These are phyloP conservation scores for Toxostoma redivivum DNA, from an alignment of 2,113 vertebrate genomes.

Conservation along the genomic window DNA sequence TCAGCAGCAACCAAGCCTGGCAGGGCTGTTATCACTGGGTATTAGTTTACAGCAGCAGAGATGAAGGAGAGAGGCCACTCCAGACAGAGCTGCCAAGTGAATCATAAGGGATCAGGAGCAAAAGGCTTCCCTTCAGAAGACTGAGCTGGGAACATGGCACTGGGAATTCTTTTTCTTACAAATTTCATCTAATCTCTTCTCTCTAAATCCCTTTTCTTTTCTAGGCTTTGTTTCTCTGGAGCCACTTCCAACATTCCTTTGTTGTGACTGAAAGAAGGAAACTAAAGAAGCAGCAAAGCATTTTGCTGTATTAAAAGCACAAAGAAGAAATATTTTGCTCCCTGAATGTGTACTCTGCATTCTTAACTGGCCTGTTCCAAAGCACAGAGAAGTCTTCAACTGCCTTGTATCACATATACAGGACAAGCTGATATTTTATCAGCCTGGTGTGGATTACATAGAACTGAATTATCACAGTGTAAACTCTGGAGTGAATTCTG, in stretches of 20 bases:
- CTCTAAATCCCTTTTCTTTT: constrained; percentile 5
- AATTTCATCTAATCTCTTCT: constrained; percentile 21
- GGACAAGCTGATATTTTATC: background rate
- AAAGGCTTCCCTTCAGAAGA: background rate
- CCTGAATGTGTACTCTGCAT: background rate
- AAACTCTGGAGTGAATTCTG: background rate
- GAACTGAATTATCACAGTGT: background rate
- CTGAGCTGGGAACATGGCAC: background rate
- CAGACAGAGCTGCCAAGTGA: background rate
- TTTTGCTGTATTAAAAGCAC: constrained; percentile 7
- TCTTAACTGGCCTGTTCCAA: background rate
- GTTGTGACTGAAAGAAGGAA: background rate
- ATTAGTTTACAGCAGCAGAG: background rate
- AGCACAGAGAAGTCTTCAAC: background rate
- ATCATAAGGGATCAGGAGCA: background rate
- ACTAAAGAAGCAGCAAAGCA: constrained; percentile 3
- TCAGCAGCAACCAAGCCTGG: background rate
- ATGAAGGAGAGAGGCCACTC: background rate
- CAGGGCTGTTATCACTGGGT: background rate
- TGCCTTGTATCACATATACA: background rate
- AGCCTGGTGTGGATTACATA: background rate
- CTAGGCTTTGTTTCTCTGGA: constrained; percentile 20
- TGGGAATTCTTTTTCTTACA: constrained; percentile 9
- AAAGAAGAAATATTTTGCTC: background rate
- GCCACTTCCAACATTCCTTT: constrained; percentile 20